Percentiles rank a stretch among this genome's conserved stretches.
These are phyloP conservation scores for Sanderia malayensis DNA, from an alignment of 30 jellyfish, hydroid and myxozoan species.

Conservation along the genomic window DNA sequence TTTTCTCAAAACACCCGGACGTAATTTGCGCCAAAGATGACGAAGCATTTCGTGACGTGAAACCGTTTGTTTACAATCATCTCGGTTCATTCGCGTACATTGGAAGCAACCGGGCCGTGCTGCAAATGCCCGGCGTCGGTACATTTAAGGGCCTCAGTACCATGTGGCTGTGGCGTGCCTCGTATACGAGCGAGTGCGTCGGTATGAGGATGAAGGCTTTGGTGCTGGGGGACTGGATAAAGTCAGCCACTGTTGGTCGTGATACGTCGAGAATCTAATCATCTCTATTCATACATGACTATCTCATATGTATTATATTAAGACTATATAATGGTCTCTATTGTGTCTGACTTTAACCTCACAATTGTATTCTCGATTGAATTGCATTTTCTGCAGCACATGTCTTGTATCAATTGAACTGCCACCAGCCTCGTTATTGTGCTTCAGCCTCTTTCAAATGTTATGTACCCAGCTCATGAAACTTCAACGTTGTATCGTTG, in stretches of 20 bases:
- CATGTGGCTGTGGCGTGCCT: conserved; percentile 96
- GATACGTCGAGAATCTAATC: conserved; percentile 76
- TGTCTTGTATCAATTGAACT: too few relatives aligned
- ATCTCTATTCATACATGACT: too few relatives aligned
- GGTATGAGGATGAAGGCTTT: conserved; percentile 84
- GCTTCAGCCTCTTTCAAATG: too few relatives aligned
- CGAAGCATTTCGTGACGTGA: conserved; percentile 21
- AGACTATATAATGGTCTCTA: too few relatives aligned
- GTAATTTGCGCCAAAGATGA: conserved; percentile 14
- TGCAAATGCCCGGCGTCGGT: conserved; percentile 83
- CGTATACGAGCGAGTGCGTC: conserved; percentile 87
- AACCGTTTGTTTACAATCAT: conserved; percentile 78
- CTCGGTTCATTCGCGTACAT: conserved; percentile 90
- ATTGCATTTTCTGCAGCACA: too few relatives aligned
- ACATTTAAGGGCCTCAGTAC: conserved; percentile 76
- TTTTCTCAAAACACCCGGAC: conserved; percentile 40
- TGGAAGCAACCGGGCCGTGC: conserved; percentile 90
- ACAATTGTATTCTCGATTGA: too few relatives aligned
- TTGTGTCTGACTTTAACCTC: too few relatives aligned
- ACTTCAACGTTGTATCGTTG: too few relatives aligned
- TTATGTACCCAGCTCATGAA: too few relatives aligned
- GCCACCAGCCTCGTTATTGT: too few relatives aligned
- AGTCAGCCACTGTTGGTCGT: conserved; percentile 84
- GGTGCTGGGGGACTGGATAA: conserved; percentile 87
- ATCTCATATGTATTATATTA: too few relatives aligned